A percentile compares a stretch with the other conserved stretches of the same genome.
Evolutionary conservation across 2,113 vertebrate genomes (phyloP).

Genomic region (Pluvialis apricaria): DNA sequence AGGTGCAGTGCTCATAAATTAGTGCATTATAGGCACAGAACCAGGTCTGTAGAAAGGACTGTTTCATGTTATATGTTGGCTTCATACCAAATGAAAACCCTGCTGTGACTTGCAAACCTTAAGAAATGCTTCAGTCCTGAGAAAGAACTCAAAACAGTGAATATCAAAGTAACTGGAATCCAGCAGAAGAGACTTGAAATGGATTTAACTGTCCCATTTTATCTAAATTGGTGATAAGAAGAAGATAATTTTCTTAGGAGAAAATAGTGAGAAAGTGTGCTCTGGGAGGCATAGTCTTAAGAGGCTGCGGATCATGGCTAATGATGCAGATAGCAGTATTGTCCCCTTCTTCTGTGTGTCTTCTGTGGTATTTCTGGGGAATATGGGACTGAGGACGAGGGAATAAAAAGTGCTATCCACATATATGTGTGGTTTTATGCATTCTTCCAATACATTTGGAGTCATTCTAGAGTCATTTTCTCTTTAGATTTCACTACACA

Average conservation of each 20-base stretch:
- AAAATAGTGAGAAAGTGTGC: neutral
- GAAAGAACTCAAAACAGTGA: neutral
- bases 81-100: neutral
- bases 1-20: neutral
- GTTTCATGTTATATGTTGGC: neutral
- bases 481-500: neutral
- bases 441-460: neutral
- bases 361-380: neutral
- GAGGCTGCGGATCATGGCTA: neutral
- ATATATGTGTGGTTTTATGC: neutral
- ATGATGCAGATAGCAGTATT: neutral
- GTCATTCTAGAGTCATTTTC: neutral
- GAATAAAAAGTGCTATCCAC: neutral
- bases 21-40: neutral
- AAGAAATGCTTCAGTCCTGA: neutral
- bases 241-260: neutral
- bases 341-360: neutral
- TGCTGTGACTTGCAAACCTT: neutral
- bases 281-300: neutral
- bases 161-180: neutral
- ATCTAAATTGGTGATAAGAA: neutral
- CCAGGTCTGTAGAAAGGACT: neutral
- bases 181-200: neutral
- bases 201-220: neutral
- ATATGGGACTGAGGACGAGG: neutral